Percentiles rank a stretch among this genome's conserved stretches.
Evolutionary conservation across 2,888 invertebrate genomes (phyloP).

Genomic region (Euplexia lucipara): DNA sequence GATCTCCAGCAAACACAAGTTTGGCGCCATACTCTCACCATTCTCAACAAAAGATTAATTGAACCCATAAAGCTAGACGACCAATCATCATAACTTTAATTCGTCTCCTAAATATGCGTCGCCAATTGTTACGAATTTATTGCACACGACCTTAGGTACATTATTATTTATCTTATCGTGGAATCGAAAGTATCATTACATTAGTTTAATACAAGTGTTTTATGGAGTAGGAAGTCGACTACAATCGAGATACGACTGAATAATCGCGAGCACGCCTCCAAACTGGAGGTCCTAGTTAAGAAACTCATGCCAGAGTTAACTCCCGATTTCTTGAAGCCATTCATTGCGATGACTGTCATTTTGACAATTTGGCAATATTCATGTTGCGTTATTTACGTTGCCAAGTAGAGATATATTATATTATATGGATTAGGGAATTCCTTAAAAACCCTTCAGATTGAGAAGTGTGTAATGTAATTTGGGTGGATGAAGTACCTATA

Average conservation of each 20-base stretch:
- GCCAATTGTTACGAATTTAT: slow-evolving; percentile 39
- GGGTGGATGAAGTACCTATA: too few relatives aligned
- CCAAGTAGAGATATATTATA: too few relatives aligned
- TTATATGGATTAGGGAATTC: too few relatives aligned
- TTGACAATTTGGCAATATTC: too few relatives aligned
- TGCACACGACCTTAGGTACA: slow-evolving; percentile 44
- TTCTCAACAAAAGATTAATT: slow-evolving; percentile 48
- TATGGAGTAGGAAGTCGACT: slow-evolving; percentile 48
- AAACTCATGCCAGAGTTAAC: background rate
- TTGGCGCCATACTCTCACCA: slow-evolving; percentile 33
- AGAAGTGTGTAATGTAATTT: too few relatives aligned
- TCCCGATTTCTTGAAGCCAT: background rate
- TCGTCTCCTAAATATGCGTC: slow-evolving; percentile 35
- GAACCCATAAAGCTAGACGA: slow-evolving; percentile 46
- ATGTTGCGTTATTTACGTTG: too few relatives aligned
- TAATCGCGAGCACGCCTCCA: slow-evolving; percentile 6
- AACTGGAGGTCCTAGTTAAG: slow-evolving; percentile 3
- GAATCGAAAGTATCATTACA: slow-evolving; percentile 44
- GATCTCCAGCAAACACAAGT: slow-evolving; percentile 4
- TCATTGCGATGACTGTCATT: too few relatives aligned
- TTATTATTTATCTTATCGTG: slow-evolving; percentile 46
- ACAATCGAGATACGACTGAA: slow-evolving; percentile 23
- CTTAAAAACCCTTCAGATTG: too few relatives aligned
- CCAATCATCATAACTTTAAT: slow-evolving; percentile 56
- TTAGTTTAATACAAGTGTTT: slow-evolving; percentile 44